Conservation (phyloP, 1,140 invertebrate genomes). For the Harpegnathos saltator region DNA sequence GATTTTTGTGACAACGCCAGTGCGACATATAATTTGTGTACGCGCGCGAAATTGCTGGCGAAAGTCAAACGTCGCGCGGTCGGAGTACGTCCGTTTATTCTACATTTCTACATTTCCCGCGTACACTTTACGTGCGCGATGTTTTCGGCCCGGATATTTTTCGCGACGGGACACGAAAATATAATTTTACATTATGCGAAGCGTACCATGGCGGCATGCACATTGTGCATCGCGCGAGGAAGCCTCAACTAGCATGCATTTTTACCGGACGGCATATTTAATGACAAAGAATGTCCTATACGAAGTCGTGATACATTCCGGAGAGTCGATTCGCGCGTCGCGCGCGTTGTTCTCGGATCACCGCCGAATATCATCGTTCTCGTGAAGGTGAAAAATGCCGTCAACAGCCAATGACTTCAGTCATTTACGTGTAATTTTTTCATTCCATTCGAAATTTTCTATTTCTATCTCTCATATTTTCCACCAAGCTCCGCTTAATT, state of each 20-base stretch:
- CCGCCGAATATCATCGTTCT: too few relatives aligned
- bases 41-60: conserved; percentile 12
- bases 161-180: conserved; percentile 27
- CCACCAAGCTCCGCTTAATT: too few relatives aligned
- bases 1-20: conserved; percentile 30
- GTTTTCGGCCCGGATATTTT: conserved; percentile 35
- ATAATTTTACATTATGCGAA: conserved; percentile 49
- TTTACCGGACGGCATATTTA: conserved; percentile 5
- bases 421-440: too few relatives aligned
- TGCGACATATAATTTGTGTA: conserved; percentile 26
- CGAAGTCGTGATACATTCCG: background rate
- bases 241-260: background rate
- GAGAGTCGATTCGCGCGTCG: too few relatives aligned
- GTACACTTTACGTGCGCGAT: background rate
- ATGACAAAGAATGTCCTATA: conserved; percentile 23
- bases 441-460: too few relatives aligned
- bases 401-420: too few relatives aligned
- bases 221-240: background rate
- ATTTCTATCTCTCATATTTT: background rate
- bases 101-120: conserved; percentile 36
- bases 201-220: background rate
- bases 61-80: conserved; percentile 14
- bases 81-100: conserved; percentile 14
- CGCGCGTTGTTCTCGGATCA: too few relatives aligned
- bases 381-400: too few relatives aligned